Evolutionary conservation across 1,140 invertebrate genomes (phyloP), one percentile per base, ranked within the genome.

Genomic region (Ctenoplectra terminalis): DNA sequence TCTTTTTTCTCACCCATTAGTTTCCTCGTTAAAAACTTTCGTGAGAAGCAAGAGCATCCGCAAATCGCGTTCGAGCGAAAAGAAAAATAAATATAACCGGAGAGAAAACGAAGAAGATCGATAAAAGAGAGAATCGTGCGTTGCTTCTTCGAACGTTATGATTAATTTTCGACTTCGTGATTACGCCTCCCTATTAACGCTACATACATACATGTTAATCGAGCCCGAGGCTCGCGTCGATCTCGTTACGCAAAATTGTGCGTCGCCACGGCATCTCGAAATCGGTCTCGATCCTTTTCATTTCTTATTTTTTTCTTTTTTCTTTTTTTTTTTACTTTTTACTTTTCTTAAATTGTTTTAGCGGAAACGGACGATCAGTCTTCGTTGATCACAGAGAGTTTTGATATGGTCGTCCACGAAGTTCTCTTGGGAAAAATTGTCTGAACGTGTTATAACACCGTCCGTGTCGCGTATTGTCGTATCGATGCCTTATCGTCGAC

Each of bases 341-440:
- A 15, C 40, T 61, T 72, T 58, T 72, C 71, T 86, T 80, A 85
- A 81, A 15, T 66, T 34, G 31, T 37, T 71, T 37, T 37, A 54
- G 31, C 61, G 84, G 84, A 90, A 90, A 92, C 86, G 85, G 86
- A 88, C 83, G 87, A 91, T 93, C 91, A 92, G 91, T 92, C 91
- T 92, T 92, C 87, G 88, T 91, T 88, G 91, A 93, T 93, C 92
- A 93, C 92, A 93, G 92, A 91, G 90, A 92, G 90, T 90, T 92
- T 92, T 92, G 92, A 93, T 93, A 92, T 92, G 92, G 89, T 90
- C 90, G 90, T 70, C 63, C 73, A 66, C 50, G 70, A 74, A 64
- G 70, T 74, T 56, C 50, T 50, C 23, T 74, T 29, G 20, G 48
- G 46, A 50, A 50, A 71, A 66, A 66, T 66, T 60, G 50, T 67